Conservation (phyloP, 64 coral and sea anemone species). For the Exaiptasia diaphana region DNA sequence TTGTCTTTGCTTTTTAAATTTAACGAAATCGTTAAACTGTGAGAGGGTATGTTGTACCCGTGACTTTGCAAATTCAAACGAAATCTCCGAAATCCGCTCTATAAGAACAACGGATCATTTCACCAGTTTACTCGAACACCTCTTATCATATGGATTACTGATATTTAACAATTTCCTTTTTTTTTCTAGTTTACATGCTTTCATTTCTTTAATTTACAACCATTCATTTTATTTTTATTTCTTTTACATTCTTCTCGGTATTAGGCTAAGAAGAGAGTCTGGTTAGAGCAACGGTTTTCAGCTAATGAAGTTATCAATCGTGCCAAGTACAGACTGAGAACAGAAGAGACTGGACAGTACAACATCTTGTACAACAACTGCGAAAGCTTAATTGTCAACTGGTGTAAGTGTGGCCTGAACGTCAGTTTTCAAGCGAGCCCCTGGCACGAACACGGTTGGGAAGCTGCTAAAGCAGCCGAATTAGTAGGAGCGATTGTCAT, state of each 20-base stretch:
- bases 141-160: no score
- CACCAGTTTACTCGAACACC: no score
- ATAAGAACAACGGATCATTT: no score
- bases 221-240: background rate
- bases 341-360: constrained; percentile 1
- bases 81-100: no score
- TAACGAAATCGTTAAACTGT: no score
- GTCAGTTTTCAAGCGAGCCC: constrained; percentile 32
- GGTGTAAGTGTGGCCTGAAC: constrained; percentile 51
- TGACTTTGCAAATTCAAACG: no score
- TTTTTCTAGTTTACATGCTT: no score
- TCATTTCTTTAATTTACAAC: background rate
- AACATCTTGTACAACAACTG: constrained; percentile 47
- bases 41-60: no score
- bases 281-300: constrained; percentile 40
- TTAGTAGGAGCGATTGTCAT: no score
- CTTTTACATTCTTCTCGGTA: no score
- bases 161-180: no score
- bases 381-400: constrained; percentile 46
- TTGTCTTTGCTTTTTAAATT: no score
- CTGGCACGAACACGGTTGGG: background rate
- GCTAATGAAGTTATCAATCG: constrained; percentile 3
- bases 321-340: background rate
- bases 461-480: background rate
- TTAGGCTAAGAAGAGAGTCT: constrained; percentile 27